phyloP scores from a whole-genome alignment of 2,888 invertebrate species.

The Pandemis corylana region DNA sequence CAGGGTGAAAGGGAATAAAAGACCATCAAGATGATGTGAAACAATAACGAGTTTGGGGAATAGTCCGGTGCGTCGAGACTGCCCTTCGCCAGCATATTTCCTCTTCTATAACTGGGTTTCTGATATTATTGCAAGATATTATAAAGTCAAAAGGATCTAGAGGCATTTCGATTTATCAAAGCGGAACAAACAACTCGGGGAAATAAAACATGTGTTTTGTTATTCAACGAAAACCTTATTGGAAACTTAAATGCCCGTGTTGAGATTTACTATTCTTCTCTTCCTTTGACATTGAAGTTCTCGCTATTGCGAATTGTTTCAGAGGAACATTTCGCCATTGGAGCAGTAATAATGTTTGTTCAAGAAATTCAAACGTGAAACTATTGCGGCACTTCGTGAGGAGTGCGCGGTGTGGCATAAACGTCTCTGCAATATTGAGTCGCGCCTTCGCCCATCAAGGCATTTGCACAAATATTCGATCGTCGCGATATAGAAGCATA shows the following conservation, averaged over 20 bases:
- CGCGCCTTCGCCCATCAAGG: conserved; percentile 49
- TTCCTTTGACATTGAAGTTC: conserved; percentile 76
- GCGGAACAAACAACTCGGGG: neutral
- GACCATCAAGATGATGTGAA: conserved; percentile 64
- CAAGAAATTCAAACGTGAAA: conserved; percentile 79
- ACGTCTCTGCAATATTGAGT: conserved; percentile 63
- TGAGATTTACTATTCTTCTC: conserved; percentile 69
- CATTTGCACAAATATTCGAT: conserved; percentile 59
- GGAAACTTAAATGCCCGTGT: conserved; percentile 59
- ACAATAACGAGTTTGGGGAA: conserved; percentile 75
- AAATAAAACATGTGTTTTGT: conserved; percentile 34
- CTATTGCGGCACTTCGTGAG: conserved; percentile 66
- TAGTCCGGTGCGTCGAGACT: conserved; percentile 59
- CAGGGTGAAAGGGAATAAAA: conserved; percentile 25
- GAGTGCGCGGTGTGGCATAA: conserved; percentile 59
- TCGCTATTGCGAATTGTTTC: conserved; percentile 78
- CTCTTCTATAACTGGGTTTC: conserved; percentile 27
- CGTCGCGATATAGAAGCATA: conserved; percentile 47
- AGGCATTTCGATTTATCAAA: conserved; percentile 13
- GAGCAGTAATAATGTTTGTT: conserved; percentile 80
- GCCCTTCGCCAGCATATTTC: conserved; percentile 57
- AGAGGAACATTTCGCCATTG: conserved; percentile 73
- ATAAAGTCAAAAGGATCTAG: conserved; percentile 19
- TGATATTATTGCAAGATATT: conserved; percentile 28
- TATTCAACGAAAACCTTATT: conserved; percentile 39